These are phyloP conservation scores for Entosphenus tridentatus DNA, from an alignment of 2,113 vertebrate species.

Conservation along the genomic window DNA sequence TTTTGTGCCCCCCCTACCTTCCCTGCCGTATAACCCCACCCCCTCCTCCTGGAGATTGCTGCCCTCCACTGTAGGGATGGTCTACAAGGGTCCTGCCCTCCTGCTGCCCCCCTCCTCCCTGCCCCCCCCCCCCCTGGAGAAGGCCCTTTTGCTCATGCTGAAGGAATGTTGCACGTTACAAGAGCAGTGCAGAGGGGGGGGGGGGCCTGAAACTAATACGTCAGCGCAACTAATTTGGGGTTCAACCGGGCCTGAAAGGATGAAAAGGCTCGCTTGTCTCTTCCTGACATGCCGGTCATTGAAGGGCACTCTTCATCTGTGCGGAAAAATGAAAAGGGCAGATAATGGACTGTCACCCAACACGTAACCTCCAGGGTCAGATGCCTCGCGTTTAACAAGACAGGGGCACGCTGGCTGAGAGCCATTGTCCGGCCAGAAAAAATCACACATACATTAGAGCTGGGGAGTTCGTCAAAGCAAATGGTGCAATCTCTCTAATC, in stretches of 20 bases:
- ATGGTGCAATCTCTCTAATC: too few species aligned
- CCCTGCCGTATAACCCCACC: too few species aligned
- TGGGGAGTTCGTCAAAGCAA: neutral
- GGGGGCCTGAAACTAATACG: conserved; percentile 1
- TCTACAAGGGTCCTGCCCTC: too few species aligned
- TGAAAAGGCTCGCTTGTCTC: conserved; percentile 4
- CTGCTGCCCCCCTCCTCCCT: too few species aligned
- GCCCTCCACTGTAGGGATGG: too few species aligned
- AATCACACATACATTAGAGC: conserved; percentile 6
- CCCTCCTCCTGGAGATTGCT: too few species aligned
- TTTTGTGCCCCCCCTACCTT: too few species aligned
- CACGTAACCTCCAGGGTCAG: conserved; percentile 5
- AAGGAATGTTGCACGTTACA: conserved; percentile 5
- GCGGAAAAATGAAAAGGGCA: conserved; percentile 2
- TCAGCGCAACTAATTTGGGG: conserved; percentile 6
- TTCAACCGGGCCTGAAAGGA: conserved; percentile 1
- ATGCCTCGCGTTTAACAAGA: conserved; percentile 6
- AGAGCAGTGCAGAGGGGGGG: neutral
- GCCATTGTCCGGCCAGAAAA: conserved; percentile 4
- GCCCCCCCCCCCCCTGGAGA: neutral
- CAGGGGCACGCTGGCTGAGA: conserved; percentile 5
- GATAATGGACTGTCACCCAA: conserved; percentile 6
- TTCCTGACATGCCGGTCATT: conserved; percentile 5
- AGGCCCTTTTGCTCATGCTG: conserved; percentile 1
- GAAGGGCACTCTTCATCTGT: conserved; percentile 4